Percentiles rank a stretch among this genome's conserved stretches.
Conservation (phyloP, 2,113 vertebrate genomes). For the Nettapus auritus region DNA sequence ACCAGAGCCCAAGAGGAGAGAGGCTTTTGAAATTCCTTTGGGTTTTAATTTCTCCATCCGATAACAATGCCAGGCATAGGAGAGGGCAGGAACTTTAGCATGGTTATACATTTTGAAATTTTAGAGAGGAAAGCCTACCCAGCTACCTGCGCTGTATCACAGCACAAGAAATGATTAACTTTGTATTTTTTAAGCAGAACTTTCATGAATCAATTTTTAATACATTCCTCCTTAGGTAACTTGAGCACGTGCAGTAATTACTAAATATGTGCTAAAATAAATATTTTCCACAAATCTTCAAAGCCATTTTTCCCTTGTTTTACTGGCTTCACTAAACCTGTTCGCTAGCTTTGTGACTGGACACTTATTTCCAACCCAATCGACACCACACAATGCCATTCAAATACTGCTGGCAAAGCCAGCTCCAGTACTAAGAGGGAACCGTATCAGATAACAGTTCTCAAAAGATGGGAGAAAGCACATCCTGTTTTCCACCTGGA, state of each 20-base stretch:
- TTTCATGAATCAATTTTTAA: not conserved
- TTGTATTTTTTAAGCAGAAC: not conserved
- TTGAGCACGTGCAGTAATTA: not conserved
- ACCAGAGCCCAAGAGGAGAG: not conserved
- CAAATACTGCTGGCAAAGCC: not conserved
- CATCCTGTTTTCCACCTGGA: not conserved
- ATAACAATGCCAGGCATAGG: not conserved
- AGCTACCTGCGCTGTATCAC: not conserved
- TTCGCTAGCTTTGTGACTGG: not conserved
- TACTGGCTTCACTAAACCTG: not conserved
- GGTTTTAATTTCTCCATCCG: not conserved
- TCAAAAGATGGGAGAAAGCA: not conserved
- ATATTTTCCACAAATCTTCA: not conserved
- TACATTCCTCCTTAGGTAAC: not conserved
- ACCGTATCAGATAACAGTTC: not conserved
- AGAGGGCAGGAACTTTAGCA: not conserved
- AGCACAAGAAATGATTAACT: not conserved
- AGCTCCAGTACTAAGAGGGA: not conserved
- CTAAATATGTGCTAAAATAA: not conserved
- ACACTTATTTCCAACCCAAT: not conserved
- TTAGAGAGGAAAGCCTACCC: not conserved
- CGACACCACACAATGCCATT: not conserved
- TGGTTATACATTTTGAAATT: accelerated
- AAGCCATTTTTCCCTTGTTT: not conserved
- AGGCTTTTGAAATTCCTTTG: not conserved